Percentiles rank a stretch among this genome's conserved stretches.
Evolutionary conservation across 1,140 invertebrate genomes (phyloP).

Genomic region (Cherax destructor): DNA sequence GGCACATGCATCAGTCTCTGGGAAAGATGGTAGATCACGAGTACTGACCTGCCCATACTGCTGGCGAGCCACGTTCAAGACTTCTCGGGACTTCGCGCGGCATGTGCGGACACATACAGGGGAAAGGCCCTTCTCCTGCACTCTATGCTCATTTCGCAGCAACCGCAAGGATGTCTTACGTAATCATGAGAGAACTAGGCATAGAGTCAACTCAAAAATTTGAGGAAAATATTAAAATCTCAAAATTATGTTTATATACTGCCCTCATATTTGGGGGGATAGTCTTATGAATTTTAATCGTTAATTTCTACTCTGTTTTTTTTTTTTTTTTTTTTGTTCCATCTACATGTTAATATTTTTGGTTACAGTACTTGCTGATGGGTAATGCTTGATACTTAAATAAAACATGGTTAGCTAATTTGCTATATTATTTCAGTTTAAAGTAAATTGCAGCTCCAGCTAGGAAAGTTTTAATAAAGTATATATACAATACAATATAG

Average conservation of each 20-base stretch:
- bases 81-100: constrained; percentile 59
- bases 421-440: no score
- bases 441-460: no score
- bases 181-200: constrained; percentile 42
- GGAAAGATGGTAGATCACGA: constrained; percentile 60
- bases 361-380: no score
- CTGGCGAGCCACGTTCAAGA: constrained; percentile 63
- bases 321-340: neutral
- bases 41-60: constrained; percentile 60
- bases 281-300: neutral
- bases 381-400: no score
- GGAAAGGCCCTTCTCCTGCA: constrained; percentile 50
- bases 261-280: neutral
- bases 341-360: no score
- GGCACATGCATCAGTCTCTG: constrained; percentile 46
- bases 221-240: neutral
- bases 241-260: neutral
- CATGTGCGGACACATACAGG: constrained; percentile 59
- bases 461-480: no score
- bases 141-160: constrained; percentile 43
- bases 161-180: constrained; percentile 56
- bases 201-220: constrained; percentile 10
- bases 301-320: neutral
- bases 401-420: no score
- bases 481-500: no score